Evolutionary conservation across 2,888 invertebrate genomes (phyloP).

Genomic region (Cantharis lateralis): DNA sequence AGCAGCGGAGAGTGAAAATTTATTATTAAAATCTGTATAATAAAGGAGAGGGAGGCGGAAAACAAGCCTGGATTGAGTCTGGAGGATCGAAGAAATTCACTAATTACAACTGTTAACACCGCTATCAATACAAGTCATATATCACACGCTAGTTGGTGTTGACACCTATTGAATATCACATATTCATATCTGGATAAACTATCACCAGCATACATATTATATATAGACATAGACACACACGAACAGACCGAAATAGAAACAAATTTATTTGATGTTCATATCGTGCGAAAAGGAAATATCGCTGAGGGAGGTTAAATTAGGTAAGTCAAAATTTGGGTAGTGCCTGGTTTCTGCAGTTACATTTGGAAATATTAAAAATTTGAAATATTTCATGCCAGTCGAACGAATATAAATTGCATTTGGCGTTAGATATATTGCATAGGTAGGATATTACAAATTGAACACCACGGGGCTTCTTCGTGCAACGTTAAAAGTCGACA

Average conservation of each 20-base stretch:
- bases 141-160: slow-evolving; percentile 33
- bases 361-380: slow-evolving; percentile 23
- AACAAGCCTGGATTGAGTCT: slow-evolving; percentile 2
- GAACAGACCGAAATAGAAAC: neutral
- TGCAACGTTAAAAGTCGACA: neutral
- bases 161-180: slow-evolving; percentile 36
- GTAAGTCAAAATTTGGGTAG: neutral
- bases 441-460: slow-evolving; percentile 12
- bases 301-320: neutral
- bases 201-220: neutral
- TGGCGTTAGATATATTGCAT: slow-evolving; percentile 9
- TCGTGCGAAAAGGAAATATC: neutral
- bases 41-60: neutral
- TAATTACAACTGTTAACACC: slow-evolving; percentile 40
- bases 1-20: neutral
- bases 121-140: slow-evolving; percentile 37
- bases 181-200: slow-evolving; percentile 27
- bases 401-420: slow-evolving; percentile 26
- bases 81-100: slow-evolving; percentile 25
- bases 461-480: slow-evolving; percentile 16
- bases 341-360: slow-evolving; percentile 12
- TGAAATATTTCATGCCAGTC: slow-evolving; percentile 19
- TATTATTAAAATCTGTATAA: neutral
- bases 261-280: neutral
- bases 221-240: neutral